phyloP scores from a whole-genome alignment of 1,140 invertebrate species.

The Arctopsyche grandis region DNA sequence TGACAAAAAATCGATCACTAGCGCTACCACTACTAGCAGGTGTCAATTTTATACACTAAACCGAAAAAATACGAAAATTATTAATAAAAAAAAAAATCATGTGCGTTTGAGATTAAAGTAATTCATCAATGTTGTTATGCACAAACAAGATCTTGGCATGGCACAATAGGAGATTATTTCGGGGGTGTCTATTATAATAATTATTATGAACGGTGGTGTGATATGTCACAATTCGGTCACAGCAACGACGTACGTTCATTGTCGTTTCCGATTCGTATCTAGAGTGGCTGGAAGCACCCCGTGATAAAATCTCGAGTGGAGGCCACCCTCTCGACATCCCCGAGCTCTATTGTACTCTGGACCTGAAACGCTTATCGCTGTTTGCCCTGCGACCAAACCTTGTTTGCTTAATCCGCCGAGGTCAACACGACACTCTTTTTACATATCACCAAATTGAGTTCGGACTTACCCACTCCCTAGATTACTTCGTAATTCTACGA shows the following conservation, averaged over 20 bases:
- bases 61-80: no score
- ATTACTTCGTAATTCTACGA: no score
- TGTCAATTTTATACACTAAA: no score
- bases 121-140: no score
- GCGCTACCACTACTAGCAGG: no score
- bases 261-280: conserved; percentile 11
- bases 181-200: background rate
- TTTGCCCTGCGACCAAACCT: conserved; percentile 7
- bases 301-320: background rate
- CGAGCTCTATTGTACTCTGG: background rate
- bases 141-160: no score
- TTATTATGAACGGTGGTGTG: background rate
- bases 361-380: conserved; percentile 26
- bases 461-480: no score
- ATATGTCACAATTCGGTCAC: background rate
- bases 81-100: no score
- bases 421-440: conserved; percentile 19
- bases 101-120: no score
- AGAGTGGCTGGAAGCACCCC: background rate
- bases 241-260: background rate
- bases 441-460: background rate
- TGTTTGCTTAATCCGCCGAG: conserved; percentile 10
- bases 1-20: no score
- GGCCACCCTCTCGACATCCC: background rate
- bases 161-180: background rate